These are phyloP conservation scores for Neosalanx taihuensis DNA, from an alignment of 2,797 vertebrate species.

Conservation along the genomic window DNA sequence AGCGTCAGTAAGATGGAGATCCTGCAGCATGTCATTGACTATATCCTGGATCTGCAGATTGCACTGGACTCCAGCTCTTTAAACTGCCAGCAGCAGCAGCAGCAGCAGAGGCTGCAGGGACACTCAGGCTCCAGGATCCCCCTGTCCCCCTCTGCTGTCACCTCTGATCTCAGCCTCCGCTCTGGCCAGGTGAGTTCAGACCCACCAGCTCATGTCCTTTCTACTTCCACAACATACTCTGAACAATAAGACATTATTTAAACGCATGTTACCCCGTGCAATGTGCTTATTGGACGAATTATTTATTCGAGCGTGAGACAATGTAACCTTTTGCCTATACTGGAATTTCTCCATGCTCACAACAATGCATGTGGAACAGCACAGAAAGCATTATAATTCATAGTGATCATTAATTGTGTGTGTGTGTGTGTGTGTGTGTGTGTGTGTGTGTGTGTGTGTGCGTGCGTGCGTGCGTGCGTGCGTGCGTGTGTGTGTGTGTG, in stretches of 20 bases:
- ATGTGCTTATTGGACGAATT: neutral
- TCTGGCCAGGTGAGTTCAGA: conserved; percentile 74
- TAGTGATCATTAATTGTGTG: neutral
- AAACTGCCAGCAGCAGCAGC: conserved; percentile 29
- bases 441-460: conserved; percentile 2
- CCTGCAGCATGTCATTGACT: conserved; percentile 89
- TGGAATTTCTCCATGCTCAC: neutral
- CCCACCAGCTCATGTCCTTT: neutral
- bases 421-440: neutral
- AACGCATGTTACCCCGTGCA: neutral
- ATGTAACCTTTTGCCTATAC: too few relatives aligned
- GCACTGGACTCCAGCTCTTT: conserved; percentile 72
- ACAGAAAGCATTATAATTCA: neutral
- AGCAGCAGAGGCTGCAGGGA: conserved; percentile 54
- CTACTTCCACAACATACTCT: neutral
- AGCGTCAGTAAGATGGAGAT: conserved; percentile 90
- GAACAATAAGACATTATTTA: neutral
- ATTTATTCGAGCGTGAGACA: too few relatives aligned
- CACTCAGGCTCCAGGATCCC: conserved; percentile 63
- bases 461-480: neutral
- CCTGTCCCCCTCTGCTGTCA: conserved; percentile 68
- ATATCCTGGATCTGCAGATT: conserved; percentile 87
- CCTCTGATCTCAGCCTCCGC: conserved; percentile 78
- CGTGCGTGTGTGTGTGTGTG: conserved; percentile 16
- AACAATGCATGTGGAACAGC: neutral